phyloP scores from a whole-genome alignment of 1,140 invertebrate species.

The Camponotus vicinus region DNA sequence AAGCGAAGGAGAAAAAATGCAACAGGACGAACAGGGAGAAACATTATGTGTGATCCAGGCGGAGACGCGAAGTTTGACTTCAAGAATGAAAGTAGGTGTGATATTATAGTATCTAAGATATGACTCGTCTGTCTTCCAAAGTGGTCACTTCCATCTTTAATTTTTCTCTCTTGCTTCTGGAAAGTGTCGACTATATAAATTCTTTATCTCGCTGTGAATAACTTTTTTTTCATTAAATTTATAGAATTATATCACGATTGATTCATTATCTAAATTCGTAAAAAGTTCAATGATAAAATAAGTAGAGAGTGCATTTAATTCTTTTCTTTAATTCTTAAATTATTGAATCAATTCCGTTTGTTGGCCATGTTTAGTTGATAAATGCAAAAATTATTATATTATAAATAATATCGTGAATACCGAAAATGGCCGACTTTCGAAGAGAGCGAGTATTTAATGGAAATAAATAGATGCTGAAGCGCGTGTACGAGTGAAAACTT shows the following conservation, averaged over 20 bases:
- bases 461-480: conserved; percentile 60
- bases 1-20: conserved; percentile 8
- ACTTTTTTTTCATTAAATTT: not conserved
- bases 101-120: conserved; percentile 53
- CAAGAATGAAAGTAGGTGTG: conserved; percentile 63
- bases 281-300: not conserved
- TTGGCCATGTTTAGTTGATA: not conserved
- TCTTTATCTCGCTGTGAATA: not conserved
- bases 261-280: not conserved
- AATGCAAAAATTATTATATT: not conserved
- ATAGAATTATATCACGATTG: not conserved
- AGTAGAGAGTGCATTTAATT: not conserved
- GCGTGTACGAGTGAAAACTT: conserved; percentile 68
- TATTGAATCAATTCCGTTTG: not conserved
- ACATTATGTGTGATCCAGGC: conserved; percentile 46
- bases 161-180: not conserved
- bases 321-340: not conserved
- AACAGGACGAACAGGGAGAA: conserved; percentile 30
- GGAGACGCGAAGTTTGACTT: conserved; percentile 51
- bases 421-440: conserved; percentile 48
- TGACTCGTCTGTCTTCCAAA: conserved; percentile 30
- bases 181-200: not conserved
- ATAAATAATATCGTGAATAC: not conserved
- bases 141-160: conserved; percentile 1
- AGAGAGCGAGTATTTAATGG: conserved; percentile 59